Conservation (phyloP, 2,797 vertebrate genomes). For the Acrossocheilus wenchowensis region DNA sequence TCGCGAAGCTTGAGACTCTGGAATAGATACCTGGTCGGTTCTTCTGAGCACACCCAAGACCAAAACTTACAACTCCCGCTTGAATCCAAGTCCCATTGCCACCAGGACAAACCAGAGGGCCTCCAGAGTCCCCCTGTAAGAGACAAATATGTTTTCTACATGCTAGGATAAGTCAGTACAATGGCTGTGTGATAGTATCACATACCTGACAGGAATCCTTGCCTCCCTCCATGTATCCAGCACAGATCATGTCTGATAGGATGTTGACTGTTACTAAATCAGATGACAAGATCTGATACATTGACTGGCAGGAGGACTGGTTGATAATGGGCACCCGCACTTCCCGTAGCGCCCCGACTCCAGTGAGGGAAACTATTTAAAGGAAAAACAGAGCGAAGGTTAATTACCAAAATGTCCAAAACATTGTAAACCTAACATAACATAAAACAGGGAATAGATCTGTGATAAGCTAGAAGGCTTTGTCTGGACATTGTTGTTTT, state of each 20-base stretch:
- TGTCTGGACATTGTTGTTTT: background rate
- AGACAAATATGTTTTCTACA: background rate
- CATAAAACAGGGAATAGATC: background rate
- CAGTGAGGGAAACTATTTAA: constrained; percentile 69
- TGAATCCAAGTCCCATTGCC: constrained; percentile 79
- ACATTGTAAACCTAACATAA: background rate
- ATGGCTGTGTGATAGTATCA: background rate
- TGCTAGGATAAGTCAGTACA: background rate
- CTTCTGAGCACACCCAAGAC: constrained; percentile 71
- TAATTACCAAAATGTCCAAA: background rate
- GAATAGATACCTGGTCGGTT: constrained; percentile 81
- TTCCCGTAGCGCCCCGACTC: constrained; percentile 72
- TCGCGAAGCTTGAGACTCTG: constrained; percentile 72
- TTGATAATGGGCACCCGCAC: constrained; percentile 77
- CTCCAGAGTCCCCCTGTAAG: constrained; percentile 81
- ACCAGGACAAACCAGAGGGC: constrained; percentile 79
- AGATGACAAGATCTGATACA: constrained; percentile 63
- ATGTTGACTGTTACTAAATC: constrained; percentile 65
- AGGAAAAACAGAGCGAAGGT: background rate
- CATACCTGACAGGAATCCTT: constrained; percentile 79
- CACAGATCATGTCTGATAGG: constrained; percentile 81
- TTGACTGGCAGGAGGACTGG: constrained; percentile 69
- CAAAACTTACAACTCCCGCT: constrained; percentile 82
- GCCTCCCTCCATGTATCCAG: constrained; percentile 72
- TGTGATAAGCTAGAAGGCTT: background rate